phyloP scores from a whole-genome alignment of 2,888 invertebrate species.

The Napeogenes inachia region DNA sequence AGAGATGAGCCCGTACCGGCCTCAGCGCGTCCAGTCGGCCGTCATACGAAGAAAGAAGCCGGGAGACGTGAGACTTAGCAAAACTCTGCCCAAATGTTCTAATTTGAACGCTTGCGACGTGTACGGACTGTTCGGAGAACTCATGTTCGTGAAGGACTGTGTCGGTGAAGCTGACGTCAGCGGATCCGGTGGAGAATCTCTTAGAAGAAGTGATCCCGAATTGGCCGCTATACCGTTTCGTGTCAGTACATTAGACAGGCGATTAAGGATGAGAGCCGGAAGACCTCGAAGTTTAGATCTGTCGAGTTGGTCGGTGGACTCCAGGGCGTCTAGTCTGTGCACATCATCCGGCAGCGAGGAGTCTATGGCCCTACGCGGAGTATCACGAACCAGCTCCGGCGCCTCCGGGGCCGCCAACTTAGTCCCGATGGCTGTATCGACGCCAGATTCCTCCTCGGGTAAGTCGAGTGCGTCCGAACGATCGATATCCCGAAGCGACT shows the following conservation, averaged over 20 bases:
- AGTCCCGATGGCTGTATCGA: constrained; percentile 73
- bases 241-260: constrained; percentile 87
- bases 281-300: constrained; percentile 88
- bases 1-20: constrained; percentile 63
- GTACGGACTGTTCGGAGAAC: constrained; percentile 91
- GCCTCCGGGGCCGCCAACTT: constrained; percentile 81
- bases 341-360: constrained; percentile 93
- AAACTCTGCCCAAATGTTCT: constrained; percentile 86
- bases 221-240: constrained; percentile 88
- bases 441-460: constrained; percentile 62
- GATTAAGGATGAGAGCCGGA: constrained; percentile 88
- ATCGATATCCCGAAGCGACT: constrained; percentile 58
- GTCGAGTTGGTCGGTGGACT: constrained; percentile 93
- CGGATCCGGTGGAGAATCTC: constrained; percentile 84
- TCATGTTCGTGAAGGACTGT: constrained; percentile 92
- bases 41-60: constrained; percentile 66
- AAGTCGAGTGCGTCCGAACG: constrained; percentile 65
- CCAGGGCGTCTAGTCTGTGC: constrained; percentile 87
- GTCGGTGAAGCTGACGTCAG: constrained; percentile 86
- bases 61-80: constrained; percentile 81
- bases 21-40: constrained; percentile 67
- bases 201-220: constrained; percentile 90
- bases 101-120: constrained; percentile 87
- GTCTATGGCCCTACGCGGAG: constrained; percentile 84
- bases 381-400: constrained; percentile 86